These are phyloP conservation scores for Clavelina lepadiformis DNA, from an alignment of 23 tunicate genomes.

Conservation along the genomic window DNA sequence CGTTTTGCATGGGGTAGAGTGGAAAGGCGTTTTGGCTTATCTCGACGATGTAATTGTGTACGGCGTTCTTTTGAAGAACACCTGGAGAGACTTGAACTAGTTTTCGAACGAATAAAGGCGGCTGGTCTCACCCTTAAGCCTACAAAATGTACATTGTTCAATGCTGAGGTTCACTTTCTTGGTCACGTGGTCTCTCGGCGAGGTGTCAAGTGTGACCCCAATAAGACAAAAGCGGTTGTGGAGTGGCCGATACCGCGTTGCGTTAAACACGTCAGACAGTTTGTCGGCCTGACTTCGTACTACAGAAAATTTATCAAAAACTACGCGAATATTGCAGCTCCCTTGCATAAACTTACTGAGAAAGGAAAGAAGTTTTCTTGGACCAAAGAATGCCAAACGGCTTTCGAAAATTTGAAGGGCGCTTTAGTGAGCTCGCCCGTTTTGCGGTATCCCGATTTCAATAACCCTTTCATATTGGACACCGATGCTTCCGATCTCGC, in stretches of 20 bases:
- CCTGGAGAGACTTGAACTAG: not conserved
- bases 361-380: not conserved
- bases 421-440: conserved; percentile 17
- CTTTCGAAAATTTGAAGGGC: conserved; percentile 13
- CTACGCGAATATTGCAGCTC: conserved; percentile 15
- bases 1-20: not conserved
- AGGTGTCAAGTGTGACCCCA: conserved; percentile 23
- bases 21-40: conserved; percentile 13
- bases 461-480: conserved; percentile 9
- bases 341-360: conserved; percentile 5
- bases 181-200: conserved; percentile 9
- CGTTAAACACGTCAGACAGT: conserved; percentile 20
- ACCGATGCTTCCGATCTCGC: conserved; percentile 32
- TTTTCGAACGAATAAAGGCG: not conserved
- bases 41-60: conserved; percentile 22
- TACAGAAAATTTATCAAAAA: conserved; percentile 17
- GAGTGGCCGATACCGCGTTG: conserved; percentile 16
- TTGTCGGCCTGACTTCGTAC: conserved; percentile 38
- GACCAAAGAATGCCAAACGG: conserved; percentile 15
- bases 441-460: conserved; percentile 11
- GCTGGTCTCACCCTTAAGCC: conserved; percentile 3
- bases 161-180: conserved; percentile 4
- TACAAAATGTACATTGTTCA: conserved; percentile 12
- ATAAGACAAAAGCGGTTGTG: conserved; percentile 5
- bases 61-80: conserved; percentile 29